A percentile compares a stretch with the other conserved stretches of the same genome.
phyloP scores from a whole-genome alignment of 2,888 invertebrate species.

The Stenolophus ochropezus region DNA sequence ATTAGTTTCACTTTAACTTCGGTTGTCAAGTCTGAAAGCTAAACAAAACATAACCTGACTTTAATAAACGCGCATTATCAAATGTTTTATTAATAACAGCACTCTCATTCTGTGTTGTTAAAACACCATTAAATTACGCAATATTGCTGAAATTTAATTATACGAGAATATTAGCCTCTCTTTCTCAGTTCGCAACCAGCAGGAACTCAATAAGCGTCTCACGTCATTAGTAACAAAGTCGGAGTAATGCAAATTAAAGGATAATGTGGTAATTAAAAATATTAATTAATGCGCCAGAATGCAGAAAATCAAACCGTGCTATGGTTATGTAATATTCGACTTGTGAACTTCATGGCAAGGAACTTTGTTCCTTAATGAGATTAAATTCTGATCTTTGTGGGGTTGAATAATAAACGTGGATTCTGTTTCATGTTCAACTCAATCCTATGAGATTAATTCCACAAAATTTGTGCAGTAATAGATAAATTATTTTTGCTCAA shows the following conservation, averaged over 20 bases:
- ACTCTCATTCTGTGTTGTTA: neutral
- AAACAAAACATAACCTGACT: neutral
- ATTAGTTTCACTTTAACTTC: constrained; percentile 1
- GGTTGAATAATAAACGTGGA: neutral
- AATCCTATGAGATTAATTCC: neutral
- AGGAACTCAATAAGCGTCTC: constrained; percentile 2
- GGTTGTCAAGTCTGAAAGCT: constrained; percentile 10
- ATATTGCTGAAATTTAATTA: constrained; percentile 3
- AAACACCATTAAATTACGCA: neutral
- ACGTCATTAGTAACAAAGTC: neutral
- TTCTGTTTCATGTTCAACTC: neutral
- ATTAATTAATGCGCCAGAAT: neutral
- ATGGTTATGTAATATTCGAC: neutral
- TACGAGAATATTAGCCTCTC: neutral
- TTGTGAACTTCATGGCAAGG: neutral
- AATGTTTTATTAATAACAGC: constrained; percentile 3
- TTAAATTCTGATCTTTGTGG: neutral
- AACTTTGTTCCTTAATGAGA: constrained; percentile 11
- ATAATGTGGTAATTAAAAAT: neutral
- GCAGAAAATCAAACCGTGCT: neutral
- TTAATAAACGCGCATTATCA: neutral
- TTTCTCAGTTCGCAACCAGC: neutral
- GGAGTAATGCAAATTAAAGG: neutral
- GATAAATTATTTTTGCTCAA: neutral
- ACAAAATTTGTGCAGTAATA: neutral